These are phyloP conservation scores for Zaprionus taronus DNA, from an alignment of 1,140 invertebrate species.

Conservation along the genomic window DNA sequence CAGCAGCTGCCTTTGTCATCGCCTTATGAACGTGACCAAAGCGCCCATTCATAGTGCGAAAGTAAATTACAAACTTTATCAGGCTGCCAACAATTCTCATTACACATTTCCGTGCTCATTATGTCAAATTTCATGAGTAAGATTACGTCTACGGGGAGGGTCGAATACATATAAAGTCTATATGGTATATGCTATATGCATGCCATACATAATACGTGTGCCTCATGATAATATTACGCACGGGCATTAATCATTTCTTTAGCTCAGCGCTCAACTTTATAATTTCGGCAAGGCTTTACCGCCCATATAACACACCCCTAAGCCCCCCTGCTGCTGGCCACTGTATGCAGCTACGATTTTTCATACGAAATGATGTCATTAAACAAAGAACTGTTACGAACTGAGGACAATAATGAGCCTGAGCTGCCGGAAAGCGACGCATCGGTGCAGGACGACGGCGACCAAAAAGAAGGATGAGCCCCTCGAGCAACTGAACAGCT, in stretches of 20 bases:
- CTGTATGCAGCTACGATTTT: conserved; percentile 72
- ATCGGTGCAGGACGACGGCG: conserved; percentile 40
- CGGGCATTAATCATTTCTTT: conserved; percentile 72
- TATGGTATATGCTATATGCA: conserved; percentile 17
- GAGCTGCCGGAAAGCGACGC: conserved; percentile 45
- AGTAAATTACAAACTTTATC: conserved; percentile 52
- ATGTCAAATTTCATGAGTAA: conserved; percentile 70
- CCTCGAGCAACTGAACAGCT: background rate
- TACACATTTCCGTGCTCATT: conserved; percentile 57
- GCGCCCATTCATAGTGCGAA: conserved; percentile 32
- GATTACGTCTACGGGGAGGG: conserved; percentile 53
- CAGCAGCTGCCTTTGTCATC: conserved; percentile 25
- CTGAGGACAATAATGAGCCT: conserved; percentile 75
- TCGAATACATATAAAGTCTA: background rate
- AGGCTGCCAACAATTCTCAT: conserved; percentile 22
- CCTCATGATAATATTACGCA: conserved; percentile 58
- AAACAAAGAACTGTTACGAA: conserved; percentile 76
- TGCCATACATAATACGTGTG: conserved; percentile 33
- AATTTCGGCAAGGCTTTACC: conserved; percentile 69
- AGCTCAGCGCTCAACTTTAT: conserved; percentile 67
- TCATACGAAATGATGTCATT: conserved; percentile 80
- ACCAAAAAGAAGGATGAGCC: background rate
- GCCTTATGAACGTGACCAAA: conserved; percentile 37
- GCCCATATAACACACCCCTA: conserved; percentile 11
- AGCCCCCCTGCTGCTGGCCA: background rate